phyloP scores from a whole-genome alignment of 1,140 invertebrate species.

The Anagrus nilaparvatae region DNA sequence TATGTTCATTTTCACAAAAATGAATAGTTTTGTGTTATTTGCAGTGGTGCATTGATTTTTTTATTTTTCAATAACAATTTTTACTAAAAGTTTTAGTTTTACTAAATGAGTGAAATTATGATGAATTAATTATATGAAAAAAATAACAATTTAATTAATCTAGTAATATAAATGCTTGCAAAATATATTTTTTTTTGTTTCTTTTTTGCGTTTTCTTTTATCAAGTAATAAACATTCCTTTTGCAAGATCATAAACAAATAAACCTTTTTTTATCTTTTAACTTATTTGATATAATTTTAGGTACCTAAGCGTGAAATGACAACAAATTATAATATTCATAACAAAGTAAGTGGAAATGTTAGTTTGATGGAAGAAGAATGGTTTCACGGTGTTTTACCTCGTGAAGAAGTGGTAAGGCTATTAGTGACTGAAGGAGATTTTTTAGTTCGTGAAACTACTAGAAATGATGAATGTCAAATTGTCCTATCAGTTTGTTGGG shows the following conservation, averaged over 20 bases:
- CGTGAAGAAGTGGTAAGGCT: conserved; percentile 90
- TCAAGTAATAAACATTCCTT: not conserved
- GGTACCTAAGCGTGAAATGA: conserved; percentile 31
- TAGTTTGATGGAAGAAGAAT: conserved; percentile 75
- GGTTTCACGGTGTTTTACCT: conserved; percentile 95
- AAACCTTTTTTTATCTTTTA: conserved; percentile 1
- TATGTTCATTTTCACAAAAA: conserved; percentile 24
- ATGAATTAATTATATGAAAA: too few species aligned
- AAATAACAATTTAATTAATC: too few species aligned
- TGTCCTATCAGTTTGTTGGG: conserved; percentile 91
- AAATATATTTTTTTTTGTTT: conserved; percentile 2
- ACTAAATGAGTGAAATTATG: too few species aligned
- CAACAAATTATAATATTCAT: conserved; percentile 30
- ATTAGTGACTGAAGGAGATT: conserved; percentile 82
- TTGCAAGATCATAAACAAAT: too few species aligned
- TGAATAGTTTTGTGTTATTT: not conserved
- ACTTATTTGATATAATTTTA: conserved; percentile 17
- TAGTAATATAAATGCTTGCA: too few species aligned
- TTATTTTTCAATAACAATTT: not conserved
- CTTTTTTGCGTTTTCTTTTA: not conserved
- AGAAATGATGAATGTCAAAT: conserved; percentile 86
- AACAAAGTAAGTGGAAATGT: conserved; percentile 30
- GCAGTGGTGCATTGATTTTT: too few species aligned
- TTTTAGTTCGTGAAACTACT: conserved; percentile 89
- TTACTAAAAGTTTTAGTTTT: too few species aligned